Percentiles rank a stretch among this genome's conserved stretches.
Evolutionary conservation across 2,888 invertebrate species (phyloP).

Genomic region (Panopea generosa): DNA sequence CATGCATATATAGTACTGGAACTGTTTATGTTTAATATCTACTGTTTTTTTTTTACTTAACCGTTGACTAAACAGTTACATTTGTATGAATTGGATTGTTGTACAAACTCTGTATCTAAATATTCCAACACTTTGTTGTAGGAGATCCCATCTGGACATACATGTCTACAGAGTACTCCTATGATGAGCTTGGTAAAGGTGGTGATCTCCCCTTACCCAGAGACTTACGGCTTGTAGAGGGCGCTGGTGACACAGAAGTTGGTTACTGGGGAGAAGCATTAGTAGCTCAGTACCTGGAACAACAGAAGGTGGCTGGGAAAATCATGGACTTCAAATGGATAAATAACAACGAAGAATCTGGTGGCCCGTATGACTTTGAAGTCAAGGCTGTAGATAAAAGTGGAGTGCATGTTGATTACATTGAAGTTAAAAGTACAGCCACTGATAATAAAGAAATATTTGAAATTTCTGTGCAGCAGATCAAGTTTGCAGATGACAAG

Average conservation of each 20-base stretch:
- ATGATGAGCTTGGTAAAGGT: conserved; percentile 73
- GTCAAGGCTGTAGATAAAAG: conserved; percentile 63
- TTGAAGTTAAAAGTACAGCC: conserved; percentile 78
- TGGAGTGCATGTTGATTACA: conserved; percentile 51
- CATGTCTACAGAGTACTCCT: conserved; percentile 72
- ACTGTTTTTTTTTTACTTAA: too few relatives aligned
- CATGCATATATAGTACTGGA: too few relatives aligned
- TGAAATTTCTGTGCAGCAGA: conserved; percentile 80
- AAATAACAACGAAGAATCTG: conserved; percentile 73
- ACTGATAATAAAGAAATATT: conserved; percentile 79
- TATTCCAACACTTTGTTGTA: conserved; percentile 44
- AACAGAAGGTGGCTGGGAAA: conserved; percentile 64
- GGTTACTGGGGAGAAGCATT: conserved; percentile 82
- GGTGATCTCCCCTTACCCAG: conserved; percentile 58
- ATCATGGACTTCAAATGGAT: conserved; percentile 75
- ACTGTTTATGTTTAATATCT: too few relatives aligned
- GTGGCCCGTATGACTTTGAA: conserved; percentile 81
- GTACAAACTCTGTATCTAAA: neutral
- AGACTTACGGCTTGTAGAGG: conserved; percentile 33
- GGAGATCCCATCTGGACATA: conserved; percentile 77
- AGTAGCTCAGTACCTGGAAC: conserved; percentile 77
- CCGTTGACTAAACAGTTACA: too few relatives aligned
- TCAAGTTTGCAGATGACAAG: conserved; percentile 78
- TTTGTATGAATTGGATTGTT: too few relatives aligned
- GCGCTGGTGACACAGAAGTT: conserved; percentile 60